Evolutionary conservation across 2,888 invertebrate genomes (phyloP).

Genomic region (Trissoscelio sp.): DNA sequence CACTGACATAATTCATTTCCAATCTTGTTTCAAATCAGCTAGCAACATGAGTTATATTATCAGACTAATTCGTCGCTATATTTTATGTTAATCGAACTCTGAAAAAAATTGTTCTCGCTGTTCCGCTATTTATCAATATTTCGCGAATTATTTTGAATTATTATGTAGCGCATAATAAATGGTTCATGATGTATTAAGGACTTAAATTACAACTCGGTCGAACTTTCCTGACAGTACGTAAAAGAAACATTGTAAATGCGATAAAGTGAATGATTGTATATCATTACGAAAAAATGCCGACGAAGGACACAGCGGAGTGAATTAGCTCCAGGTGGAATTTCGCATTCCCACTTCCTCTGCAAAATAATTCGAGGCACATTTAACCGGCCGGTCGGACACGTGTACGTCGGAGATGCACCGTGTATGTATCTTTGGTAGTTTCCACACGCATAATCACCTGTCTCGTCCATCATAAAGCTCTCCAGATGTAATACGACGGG

Average conservation of each 20-base stretch:
- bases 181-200: slow-evolving; percentile 38
- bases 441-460: slow-evolving; percentile 83
- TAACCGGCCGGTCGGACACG: slow-evolving; percentile 57
- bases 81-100: slow-evolving; percentile 3
- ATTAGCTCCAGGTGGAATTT: slow-evolving; percentile 67
- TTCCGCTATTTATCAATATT: slow-evolving; percentile 30
- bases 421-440: slow-evolving; percentile 76
- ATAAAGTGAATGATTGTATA: slow-evolving; percentile 65
- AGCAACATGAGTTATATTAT: background rate
- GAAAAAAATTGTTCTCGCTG: slow-evolving; percentile 1
- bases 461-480: slow-evolving; percentile 82
- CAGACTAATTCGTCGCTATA: background rate
- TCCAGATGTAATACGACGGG: slow-evolving; percentile 80
- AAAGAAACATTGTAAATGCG: slow-evolving; percentile 53
- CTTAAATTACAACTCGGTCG: slow-evolving; percentile 40
- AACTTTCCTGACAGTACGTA: slow-evolving; percentile 35
- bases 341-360: slow-evolving; percentile 47
- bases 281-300: slow-evolving; percentile 53
- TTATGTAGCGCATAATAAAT: slow-evolving; percentile 50
- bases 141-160: slow-evolving; percentile 42
- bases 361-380: slow-evolving; percentile 61
- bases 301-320: slow-evolving; percentile 49
- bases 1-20: background rate
- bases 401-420: slow-evolving; percentile 45
- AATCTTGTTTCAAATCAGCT: background rate